Base-by-base conservation (phyloP, 2,797 vertebrate species). In the Sphaeramia orbicularis region DNA sequence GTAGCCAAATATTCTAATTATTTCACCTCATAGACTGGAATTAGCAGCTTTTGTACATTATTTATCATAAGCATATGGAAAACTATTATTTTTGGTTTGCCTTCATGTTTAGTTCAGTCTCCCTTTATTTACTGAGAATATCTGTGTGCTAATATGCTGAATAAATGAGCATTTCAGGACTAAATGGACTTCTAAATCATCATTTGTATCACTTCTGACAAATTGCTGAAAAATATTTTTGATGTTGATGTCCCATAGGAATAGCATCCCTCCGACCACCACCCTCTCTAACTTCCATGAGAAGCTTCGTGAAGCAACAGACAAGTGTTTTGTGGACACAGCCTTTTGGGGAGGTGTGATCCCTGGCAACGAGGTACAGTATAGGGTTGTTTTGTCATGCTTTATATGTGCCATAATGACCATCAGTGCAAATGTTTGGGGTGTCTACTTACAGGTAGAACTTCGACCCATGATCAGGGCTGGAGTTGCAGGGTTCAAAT, bases 321-420 rank as follows among this genome's bases (percentile, higher is more conserved):
- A 91, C 7, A 91, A 95, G 83, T 96, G 95, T 76, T 94, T 94
- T 66, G 93, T 96, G 74, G 95, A 96, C 54, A 91, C 86, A 0
- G 94, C 94, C 13, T 96, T 96, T 90, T 96, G 95, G 95, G 95
- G 95, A 55, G 95, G 95, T 1, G 89, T 96, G 10, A 81, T 96
- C 65, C 95, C 95, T 66, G 93, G 91, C 53, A 96, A 96, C 77
- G 89, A 95, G 91, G 95, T 94, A 74, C 15, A 15, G 13, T n/a
- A 11, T 6, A 61, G 18, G 24, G 21, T 24, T 2, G 5, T 5
- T 24, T 24, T 24, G 21, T 24, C 21, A 24, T 24, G 21, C 21
- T 24, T 24, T 24, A 24, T 24, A 24, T 2, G 5, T 24, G 21
- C 5, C 21, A 24, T 24, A 16, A 40, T 30, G 10, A 18, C 7